These are phyloP conservation scores for Craterocephalus amniculus DNA, from an alignment of 2,797 vertebrate species.

Conservation along the genomic window DNA sequence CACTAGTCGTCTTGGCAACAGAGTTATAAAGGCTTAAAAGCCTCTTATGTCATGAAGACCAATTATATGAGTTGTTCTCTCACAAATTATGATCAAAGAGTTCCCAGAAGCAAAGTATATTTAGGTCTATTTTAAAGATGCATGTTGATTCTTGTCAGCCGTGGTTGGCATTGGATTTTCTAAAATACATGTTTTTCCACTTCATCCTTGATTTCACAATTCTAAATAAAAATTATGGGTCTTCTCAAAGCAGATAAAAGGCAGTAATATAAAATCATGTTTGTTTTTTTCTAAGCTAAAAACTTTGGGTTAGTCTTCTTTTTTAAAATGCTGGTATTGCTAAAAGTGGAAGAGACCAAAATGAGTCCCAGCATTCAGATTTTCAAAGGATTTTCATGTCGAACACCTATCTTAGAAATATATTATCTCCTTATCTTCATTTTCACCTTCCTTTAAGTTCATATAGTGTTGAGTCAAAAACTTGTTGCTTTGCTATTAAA, in stretches of 20 bases:
- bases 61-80: constrained; percentile 7
- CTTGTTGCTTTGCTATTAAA: no score
- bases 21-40: constrained; percentile 8
- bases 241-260: no score
- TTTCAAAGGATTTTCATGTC: constrained; percentile 3
- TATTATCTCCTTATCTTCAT: no score
- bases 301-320: no score
- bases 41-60: constrained; percentile 8
- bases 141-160: background rate
- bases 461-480: no score
- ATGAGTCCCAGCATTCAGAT: no score
- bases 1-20: background rate
- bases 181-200: background rate
- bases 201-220: background rate
- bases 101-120: constrained; percentile 4
- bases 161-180: background rate
- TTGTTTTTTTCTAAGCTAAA: no score
- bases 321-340: no score
- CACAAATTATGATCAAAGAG: constrained; percentile 6
- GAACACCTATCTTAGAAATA: background rate
- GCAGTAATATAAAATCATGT: no score
- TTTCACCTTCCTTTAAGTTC: no score
- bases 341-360: no score
- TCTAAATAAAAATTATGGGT: background rate
- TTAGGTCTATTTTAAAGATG: background rate